These are phyloP conservation scores for Sterrhoptilus dennistouni DNA, from an alignment of 2,113 vertebrate genomes.

Conservation along the genomic window DNA sequence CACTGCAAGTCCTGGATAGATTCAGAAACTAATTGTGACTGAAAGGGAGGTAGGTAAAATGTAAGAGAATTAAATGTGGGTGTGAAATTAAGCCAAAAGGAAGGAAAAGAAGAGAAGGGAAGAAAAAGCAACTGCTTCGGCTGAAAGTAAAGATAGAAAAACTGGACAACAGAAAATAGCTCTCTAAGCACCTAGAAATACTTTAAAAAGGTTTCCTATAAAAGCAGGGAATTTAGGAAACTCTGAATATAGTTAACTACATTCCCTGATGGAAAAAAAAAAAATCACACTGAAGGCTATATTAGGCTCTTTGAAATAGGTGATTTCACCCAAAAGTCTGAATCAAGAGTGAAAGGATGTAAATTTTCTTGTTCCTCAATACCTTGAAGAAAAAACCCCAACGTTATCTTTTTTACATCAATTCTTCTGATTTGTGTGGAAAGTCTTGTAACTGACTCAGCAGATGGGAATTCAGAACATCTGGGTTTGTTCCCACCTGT, in stretches of 20 bases:
- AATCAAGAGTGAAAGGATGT: not conserved
- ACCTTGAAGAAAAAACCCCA: not conserved
- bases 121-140: not conserved
- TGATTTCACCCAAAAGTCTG: not conserved
- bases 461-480: not conserved
- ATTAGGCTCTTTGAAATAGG: not conserved
- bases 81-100: constrained; percentile 34
- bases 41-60: not conserved
- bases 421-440: not conserved
- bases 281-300: not conserved
- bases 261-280: not conserved
- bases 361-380: not conserved
- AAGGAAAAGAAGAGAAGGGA: not conserved
- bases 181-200: not conserved
- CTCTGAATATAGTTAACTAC: not conserved
- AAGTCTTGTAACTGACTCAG: not conserved
- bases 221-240: not conserved
- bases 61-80: constrained; percentile 26
- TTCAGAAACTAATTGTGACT: not conserved
- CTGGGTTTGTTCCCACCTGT: not conserved
- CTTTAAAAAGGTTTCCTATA: not conserved
- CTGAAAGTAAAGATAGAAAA: not conserved
- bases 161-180: not conserved
- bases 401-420: not conserved
- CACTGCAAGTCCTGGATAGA: not conserved